A percentile compares a stretch with the other conserved stretches of the same genome.
Conservation (phyloP, 2,888 invertebrate genomes). For the Eupithecia dodoneata region DNA sequence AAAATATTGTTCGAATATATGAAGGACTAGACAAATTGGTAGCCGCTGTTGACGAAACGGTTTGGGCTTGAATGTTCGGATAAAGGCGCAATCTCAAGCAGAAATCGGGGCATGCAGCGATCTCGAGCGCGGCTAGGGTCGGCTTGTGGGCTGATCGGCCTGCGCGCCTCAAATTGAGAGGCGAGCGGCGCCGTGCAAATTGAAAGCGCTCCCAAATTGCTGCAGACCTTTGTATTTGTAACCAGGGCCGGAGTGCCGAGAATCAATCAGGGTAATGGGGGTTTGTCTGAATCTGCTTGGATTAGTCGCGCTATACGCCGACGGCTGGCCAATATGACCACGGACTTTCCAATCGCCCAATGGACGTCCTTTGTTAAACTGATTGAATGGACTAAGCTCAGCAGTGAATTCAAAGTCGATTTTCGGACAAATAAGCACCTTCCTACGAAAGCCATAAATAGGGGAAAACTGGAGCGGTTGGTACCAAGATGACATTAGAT, state of each 20-base stretch:
- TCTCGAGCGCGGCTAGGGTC: slow-evolving; percentile 36
- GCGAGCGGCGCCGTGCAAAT: slow-evolving; percentile 73
- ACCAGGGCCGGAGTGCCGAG: slow-evolving; percentile 67
- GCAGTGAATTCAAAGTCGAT: slow-evolving; percentile 30
- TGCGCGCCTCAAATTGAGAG: slow-evolving; percentile 71
- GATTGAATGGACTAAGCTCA: slow-evolving; percentile 59
- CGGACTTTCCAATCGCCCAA: slow-evolving; percentile 62
- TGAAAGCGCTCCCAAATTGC: slow-evolving; percentile 78
- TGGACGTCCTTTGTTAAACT: slow-evolving; percentile 60
- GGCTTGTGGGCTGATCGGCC: slow-evolving; percentile 52
- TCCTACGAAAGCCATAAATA: not conserved
- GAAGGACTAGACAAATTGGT: slow-evolving; percentile 8
- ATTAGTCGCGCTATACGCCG: slow-evolving; percentile 70
- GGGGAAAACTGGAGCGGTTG: not conserved
- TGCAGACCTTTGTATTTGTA: slow-evolving; percentile 78
- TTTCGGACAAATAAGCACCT: slow-evolving; percentile 19
- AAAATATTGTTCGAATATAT: slow-evolving; percentile 3
- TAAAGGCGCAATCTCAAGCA: slow-evolving; percentile 34
- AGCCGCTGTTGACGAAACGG: slow-evolving; percentile 19
- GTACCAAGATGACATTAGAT: slow-evolving; percentile 22
- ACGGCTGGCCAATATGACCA: slow-evolving; percentile 49
- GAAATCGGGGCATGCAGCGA: slow-evolving; percentile 38
- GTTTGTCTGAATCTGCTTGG: slow-evolving; percentile 74
- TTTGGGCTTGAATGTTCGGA: slow-evolving; percentile 18
- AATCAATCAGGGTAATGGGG: slow-evolving; percentile 82